A percentile compares a stretch with the other conserved stretches of the same genome.
phyloP scores from a whole-genome alignment of 2,113 vertebrate species.

The Petrocephalus microphthalmus region DNA sequence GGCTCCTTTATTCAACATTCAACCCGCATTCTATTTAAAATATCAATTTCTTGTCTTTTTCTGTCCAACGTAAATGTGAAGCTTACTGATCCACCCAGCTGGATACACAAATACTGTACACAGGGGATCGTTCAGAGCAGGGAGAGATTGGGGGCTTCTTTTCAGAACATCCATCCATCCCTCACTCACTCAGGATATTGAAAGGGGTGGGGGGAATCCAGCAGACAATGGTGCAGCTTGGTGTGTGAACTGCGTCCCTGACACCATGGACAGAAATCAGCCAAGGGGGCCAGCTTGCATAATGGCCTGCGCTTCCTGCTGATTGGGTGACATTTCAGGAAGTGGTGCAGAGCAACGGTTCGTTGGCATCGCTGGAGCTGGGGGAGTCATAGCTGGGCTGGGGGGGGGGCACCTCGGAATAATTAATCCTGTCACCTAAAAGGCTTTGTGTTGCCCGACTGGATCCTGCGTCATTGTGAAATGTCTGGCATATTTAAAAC shows the following conservation, averaged over 20 bases:
- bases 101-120: conserved; percentile 7
- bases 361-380: not conserved
- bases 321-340: not conserved
- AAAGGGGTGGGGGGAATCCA: not conserved
- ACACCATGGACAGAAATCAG: not conserved
- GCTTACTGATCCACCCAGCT: conserved; percentile 5
- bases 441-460: not conserved
- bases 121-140: not conserved
- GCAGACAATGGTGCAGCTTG: not conserved
- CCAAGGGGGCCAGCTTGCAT: not conserved
- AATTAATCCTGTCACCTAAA: not conserved
- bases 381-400: not conserved
- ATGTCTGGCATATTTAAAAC: not conserved
- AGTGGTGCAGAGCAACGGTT: not conserved
- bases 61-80: not conserved
- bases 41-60: not conserved
- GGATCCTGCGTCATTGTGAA: not conserved
- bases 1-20: not conserved
- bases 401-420: not conserved
- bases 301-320: not conserved
- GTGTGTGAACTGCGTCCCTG: not conserved
- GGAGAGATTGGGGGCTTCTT: not conserved
- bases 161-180: not conserved
- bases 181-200: not conserved
- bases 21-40: not conserved